Evolutionary conservation across 2,113 vertebrate genomes (phyloP), one percentile per base, ranked within the genome.

Genomic region (Psittacula cyanocephala): DNA sequence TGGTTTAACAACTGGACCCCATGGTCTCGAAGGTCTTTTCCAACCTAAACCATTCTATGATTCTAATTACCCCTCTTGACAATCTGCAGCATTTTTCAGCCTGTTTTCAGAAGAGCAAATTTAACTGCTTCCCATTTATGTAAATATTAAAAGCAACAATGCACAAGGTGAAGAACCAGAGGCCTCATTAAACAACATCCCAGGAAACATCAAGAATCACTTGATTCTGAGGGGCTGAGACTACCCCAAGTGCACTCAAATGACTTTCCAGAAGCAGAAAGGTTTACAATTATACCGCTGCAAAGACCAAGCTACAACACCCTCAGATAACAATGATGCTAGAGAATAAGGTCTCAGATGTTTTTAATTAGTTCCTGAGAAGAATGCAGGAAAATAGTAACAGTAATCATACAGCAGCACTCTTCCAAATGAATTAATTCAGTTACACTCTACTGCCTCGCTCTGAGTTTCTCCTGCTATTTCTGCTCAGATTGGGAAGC

Each of bases 261-360:
- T 14, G 24, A 47, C 46, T n/a, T 77, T 33, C 22, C 81, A 89
- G 57, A 63, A 91, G 37, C 10, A 2, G 55, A 50, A 63, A 64
- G 37, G 25, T 43, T 92, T 74, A 70, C 31, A 31, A 8, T 15
- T 62, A 15, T 4, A 52, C 4, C 0, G 0, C 76, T 25, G 64
- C 60, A 68, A 67, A 63, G 60, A 74, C 28, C 46, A 44, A 81
- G 29, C 46, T 29, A 17, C 47, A 68, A 4, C 12, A 67, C 46
- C 6, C 3, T 71, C 43, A 55, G 25, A 50, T 35, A 71, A 46
- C 27, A 31, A 22, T 2, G 59, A 46, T 13, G 39, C 62, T n/a
- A 47, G 70, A 70, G 91, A 93, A 39, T 29, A 35, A 50, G 28
- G 59, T 46, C 62, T 43, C 7, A 16, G 43, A 59, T 14, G 5